phyloP scores from a whole-genome alignment of 2,888 invertebrate species.

The Ariolimax columbianus region DNA sequence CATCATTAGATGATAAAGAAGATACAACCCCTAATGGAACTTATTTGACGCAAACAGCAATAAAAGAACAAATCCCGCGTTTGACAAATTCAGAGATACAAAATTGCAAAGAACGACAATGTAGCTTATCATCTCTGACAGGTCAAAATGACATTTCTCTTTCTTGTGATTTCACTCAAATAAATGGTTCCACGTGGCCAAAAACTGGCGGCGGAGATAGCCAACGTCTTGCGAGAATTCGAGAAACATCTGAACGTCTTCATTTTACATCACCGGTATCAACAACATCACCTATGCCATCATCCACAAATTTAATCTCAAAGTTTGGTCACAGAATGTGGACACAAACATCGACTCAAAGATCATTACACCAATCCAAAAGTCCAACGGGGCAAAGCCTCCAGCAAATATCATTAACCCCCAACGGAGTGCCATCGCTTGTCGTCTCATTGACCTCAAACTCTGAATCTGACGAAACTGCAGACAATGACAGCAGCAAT shows the following conservation, averaged over 20 bases:
- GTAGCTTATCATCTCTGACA: neutral
- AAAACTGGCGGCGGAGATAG: neutral
- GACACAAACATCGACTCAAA: neutral
- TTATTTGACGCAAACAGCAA: neutral
- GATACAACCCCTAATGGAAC: neutral
- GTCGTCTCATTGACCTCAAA: neutral
- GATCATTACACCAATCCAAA: neutral
- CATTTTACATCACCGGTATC: neutral
- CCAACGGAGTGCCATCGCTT: neutral
- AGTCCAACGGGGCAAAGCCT: neutral
- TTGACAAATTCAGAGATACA: neutral
- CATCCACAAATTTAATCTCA: neutral
- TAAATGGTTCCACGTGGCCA: neutral
- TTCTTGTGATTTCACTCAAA: neutral
- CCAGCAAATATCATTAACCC: neutral
- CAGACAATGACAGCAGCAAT: neutral
- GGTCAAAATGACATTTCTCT: neutral
- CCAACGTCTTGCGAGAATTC: conserved; percentile 30
- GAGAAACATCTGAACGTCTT: conserved; percentile 31
- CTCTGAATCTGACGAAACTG: neutral
- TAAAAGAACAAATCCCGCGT: neutral
- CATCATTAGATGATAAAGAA: neutral
- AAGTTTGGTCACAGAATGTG: conserved; percentile 19
- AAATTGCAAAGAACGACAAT: neutral
- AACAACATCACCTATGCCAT: neutral